Evolutionary conservation across 2,888 invertebrate genomes (phyloP).

Genomic region (Heliconius aoede): DNA sequence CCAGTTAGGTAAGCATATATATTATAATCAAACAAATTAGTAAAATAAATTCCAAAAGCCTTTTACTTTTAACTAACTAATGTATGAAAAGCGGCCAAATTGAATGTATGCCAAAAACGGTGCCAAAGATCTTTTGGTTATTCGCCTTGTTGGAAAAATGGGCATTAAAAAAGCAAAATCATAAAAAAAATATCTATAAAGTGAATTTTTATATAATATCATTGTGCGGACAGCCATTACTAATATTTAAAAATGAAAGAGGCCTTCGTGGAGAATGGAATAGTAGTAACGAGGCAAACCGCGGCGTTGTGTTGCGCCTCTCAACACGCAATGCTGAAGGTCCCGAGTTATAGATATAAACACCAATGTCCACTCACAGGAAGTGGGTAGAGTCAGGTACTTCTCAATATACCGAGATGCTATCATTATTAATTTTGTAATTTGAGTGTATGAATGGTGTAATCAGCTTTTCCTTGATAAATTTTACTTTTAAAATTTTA

Average conservation of each 20-base stretch:
- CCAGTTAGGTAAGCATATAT: no score
- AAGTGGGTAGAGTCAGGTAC: no score
- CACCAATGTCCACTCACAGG: no score
- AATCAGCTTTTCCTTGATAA: no score
- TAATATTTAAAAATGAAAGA: no score
- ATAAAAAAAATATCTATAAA: no score
- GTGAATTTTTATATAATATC: neutral
- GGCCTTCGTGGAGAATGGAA: neutral
- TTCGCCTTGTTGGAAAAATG: neutral
- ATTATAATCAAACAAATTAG: neutral
- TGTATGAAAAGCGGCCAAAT: constrained; percentile 14
- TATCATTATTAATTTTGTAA: no score
- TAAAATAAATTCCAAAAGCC: neutral
- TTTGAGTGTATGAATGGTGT: no score
- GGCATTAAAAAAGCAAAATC: neutral
- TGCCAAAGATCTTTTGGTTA: neutral
- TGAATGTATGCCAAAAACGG: constrained; percentile 13
- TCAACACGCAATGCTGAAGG: neutral
- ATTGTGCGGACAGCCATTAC: neutral
- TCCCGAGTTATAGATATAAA: no score
- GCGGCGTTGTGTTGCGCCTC: neutral
- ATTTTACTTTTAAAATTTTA: no score
- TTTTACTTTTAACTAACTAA: neutral
- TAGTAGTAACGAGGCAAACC: neutral
- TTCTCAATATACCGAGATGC: no score